Evolutionary conservation across 2,888 invertebrate genomes (phyloP).

Genomic region (Eupithecia insigniata): DNA sequence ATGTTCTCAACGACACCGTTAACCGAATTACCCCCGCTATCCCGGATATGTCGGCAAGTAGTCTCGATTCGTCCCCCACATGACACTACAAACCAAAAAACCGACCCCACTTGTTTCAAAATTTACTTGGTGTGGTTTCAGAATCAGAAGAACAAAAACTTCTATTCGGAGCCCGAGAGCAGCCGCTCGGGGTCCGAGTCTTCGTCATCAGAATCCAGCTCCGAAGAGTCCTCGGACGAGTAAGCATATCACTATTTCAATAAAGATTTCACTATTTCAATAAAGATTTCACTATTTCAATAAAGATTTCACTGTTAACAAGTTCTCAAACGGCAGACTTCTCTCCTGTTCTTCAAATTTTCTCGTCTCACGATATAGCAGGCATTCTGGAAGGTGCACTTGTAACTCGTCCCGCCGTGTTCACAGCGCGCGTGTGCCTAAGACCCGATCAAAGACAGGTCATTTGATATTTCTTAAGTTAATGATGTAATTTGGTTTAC

Average conservation of each 20-base stretch:
- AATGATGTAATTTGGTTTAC: slow-evolving; percentile 26
- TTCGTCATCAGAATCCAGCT: slow-evolving; percentile 58
- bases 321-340: background rate
- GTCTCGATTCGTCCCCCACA: too few species aligned
- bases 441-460: too few species aligned
- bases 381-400: too few species aligned
- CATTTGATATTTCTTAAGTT: background rate
- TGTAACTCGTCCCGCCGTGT: too few species aligned
- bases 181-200: slow-evolving; percentile 68
- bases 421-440: too few species aligned
- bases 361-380: too few species aligned
- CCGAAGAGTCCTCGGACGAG: slow-evolving; percentile 70
- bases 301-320: background rate
- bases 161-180: slow-evolving; percentile 85
- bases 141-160: slow-evolving; percentile 85
- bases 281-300: background rate
- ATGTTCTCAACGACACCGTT: background rate
- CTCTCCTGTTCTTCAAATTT: too few species aligned
- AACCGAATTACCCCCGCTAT: background rate
- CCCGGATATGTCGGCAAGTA: too few species aligned
- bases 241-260: slow-evolving; percentile 8
- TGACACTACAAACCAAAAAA: too few species aligned
- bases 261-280: background rate
- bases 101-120: background rate
- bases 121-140: slow-evolving; percentile 22